Evolutionary conservation across 2,797 vertebrate species (phyloP).

Genomic region (Buceros bicornis): DNA sequence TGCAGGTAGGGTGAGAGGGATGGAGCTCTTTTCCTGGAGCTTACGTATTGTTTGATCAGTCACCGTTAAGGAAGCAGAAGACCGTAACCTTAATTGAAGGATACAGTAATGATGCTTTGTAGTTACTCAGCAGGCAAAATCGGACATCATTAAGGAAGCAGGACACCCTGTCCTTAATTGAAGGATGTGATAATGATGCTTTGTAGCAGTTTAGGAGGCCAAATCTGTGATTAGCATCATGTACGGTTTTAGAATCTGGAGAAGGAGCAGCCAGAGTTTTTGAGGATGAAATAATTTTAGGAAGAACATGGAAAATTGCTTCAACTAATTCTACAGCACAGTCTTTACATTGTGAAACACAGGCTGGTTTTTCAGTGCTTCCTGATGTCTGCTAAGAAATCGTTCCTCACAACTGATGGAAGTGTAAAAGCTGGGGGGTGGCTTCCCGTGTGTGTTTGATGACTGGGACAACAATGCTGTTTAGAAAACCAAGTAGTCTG

Average conservation of each 20-base stretch:
- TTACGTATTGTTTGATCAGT: neutral
- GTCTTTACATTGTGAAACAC: neutral
- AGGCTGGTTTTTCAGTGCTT: neutral
- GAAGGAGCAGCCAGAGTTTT: neutral
- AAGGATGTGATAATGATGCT: conserved; percentile 16
- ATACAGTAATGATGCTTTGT: neutral
- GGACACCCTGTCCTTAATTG: conserved; percentile 31
- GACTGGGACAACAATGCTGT: neutral
- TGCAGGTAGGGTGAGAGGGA: neutral
- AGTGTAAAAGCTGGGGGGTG: neutral
- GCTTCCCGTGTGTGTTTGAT: neutral
- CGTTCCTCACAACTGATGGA: neutral
- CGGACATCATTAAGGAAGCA: neutral
- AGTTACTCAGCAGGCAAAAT: conserved; percentile 25
- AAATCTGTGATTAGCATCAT: neutral
- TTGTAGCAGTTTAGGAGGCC: neutral
- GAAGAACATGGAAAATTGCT: conserved; percentile 7
- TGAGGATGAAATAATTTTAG: neutral
- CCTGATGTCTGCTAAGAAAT: neutral
- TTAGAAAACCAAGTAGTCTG: neutral
- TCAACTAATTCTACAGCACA: neutral
- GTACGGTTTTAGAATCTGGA: neutral
- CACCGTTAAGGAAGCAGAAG: neutral
- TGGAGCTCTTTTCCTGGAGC: neutral
- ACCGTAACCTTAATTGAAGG: neutral